A percentile compares a stretch with the other conserved stretches of the same genome.
These are phyloP conservation scores for Andinoacara biseriatus DNA, from an alignment of 2,113 vertebrate genomes.

Conservation along the genomic window DNA sequence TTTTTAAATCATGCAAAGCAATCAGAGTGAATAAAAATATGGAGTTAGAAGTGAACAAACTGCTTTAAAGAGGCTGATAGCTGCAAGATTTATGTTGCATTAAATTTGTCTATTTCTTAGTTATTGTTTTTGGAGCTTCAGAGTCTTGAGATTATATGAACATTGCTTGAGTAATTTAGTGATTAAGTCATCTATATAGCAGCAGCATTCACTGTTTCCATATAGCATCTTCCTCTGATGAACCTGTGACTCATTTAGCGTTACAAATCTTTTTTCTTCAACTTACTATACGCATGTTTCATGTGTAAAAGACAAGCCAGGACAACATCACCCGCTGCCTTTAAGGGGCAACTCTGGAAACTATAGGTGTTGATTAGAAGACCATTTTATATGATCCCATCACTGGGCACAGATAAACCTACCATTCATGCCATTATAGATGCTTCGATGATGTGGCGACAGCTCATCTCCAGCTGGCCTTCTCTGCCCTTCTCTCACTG, in stretches of 20 bases:
- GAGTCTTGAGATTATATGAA: neutral
- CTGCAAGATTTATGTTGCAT: too few relatives aligned
- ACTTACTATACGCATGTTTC: neutral
- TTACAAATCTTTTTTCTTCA: neutral
- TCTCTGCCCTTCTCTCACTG: constrained; percentile 87
- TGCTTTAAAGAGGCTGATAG: too few relatives aligned
- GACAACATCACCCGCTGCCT: neutral
- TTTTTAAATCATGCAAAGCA: neutral
- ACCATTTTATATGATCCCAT: neutral
- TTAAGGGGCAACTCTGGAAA: neutral
- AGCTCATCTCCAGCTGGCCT: constrained; percentile 87
- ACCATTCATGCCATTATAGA: constrained; percentile 94
- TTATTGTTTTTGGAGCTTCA: neutral
- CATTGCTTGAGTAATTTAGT: neutral
- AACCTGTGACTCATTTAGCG: neutral
- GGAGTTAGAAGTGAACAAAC: fast-evolving
- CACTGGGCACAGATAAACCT: constrained; percentile 52
- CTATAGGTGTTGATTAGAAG: neutral
- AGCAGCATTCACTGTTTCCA: too few relatives aligned
- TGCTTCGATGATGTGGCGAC: constrained; percentile 87
- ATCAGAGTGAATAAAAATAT: neutral
- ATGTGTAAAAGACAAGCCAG: neutral
- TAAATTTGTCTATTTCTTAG: neutral
- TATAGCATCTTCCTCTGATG: neutral
- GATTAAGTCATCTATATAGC: too few relatives aligned